Percentiles rank a stretch among this genome's conserved stretches.
Conservation (phyloP, 2,888 invertebrate genomes). For the Pterostichus madidus region DNA sequence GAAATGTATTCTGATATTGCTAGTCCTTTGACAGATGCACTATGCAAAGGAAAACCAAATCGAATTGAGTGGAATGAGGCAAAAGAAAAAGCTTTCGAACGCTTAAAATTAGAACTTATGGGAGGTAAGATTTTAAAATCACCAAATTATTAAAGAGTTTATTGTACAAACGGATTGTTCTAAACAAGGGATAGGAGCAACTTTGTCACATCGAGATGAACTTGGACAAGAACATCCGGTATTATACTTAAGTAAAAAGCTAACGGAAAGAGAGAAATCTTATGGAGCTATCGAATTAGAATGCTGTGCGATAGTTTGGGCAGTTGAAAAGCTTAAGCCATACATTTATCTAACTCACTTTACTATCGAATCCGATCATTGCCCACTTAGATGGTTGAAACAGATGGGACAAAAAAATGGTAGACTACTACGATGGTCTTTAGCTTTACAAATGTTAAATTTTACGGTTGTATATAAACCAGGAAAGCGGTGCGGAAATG, state of each 20-base stretch:
- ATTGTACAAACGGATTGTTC: constrained; percentile 50
- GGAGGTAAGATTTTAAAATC: constrained; percentile 4
- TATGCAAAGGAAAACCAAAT: constrained; percentile 9
- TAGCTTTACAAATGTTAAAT: constrained; percentile 46
- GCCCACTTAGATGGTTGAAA: no score
- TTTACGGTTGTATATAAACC: constrained; percentile 28
- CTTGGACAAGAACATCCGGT: constrained; percentile 17
- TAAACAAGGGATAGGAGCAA: constrained; percentile 30
- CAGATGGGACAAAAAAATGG: constrained; percentile 40
- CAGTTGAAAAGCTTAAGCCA: constrained; percentile 21
- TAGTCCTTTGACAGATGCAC: constrained; percentile 33
- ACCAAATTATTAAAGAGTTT: constrained; percentile 22
- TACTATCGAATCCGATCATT: constrained; percentile 26
- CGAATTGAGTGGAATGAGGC: constrained; percentile 27
- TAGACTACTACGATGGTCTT: constrained; percentile 39
- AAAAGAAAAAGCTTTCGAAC: constrained; percentile 20
- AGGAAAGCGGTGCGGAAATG: constrained; percentile 33
- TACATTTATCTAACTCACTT: constrained; percentile 15
- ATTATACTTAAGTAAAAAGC: constrained; percentile 20
- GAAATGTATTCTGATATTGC: constrained; percentile 30
- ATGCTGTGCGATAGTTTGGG: constrained; percentile 35
- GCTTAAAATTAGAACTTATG: constrained; percentile 22
- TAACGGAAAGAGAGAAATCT: constrained; percentile 35
- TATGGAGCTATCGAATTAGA: constrained; percentile 38
- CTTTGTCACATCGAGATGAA: constrained; percentile 20